A percentile compares a stretch with the other conserved stretches of the same genome.
These are phyloP conservation scores for Netelia inedita DNA, from an alignment of 2,888 invertebrate genomes.

Conservation along the genomic window DNA sequence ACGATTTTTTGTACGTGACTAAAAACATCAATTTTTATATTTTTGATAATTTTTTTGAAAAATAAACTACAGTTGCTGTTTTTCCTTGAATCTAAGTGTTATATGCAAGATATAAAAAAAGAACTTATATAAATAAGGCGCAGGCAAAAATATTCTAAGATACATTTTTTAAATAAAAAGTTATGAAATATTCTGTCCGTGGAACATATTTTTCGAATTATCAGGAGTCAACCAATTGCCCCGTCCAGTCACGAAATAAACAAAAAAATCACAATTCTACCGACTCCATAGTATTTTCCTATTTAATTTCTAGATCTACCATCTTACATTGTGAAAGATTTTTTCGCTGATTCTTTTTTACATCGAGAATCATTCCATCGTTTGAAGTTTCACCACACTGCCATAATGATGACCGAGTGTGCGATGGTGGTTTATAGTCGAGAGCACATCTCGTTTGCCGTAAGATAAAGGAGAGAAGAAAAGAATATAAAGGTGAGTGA, in stretches of 20 bases:
- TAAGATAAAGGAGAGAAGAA: constrained; percentile 4
- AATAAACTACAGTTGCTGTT: too few relatives aligned
- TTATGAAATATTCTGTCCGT: too few relatives aligned
- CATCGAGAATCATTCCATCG: neutral
- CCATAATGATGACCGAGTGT: constrained; percentile 1
- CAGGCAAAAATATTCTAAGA: too few relatives aligned
- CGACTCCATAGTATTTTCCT: neutral
- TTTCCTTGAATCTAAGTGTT: too few relatives aligned
- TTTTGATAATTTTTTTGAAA: too few relatives aligned
- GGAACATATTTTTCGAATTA: too few relatives aligned
- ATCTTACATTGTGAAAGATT: neutral
- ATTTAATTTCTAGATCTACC: neutral
- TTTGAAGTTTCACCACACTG: neutral
- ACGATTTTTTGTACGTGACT: neutral
- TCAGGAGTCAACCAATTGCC: too few relatives aligned
- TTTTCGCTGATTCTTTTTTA: constrained; percentile 13
- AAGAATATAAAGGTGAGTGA: constrained; percentile 38
- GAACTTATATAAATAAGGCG: too few relatives aligned
- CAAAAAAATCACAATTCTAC: neutral
- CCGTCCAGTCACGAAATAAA: neutral
- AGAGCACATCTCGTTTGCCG: constrained; percentile 12
- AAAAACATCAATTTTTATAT: neutral
- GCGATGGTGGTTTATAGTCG: constrained; percentile 28
- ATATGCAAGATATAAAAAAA: too few relatives aligned
- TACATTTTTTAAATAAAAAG: too few relatives aligned